These are phyloP conservation scores for Ciconia boyciana DNA, from an alignment of 2,113 vertebrate species.

Conservation along the genomic window DNA sequence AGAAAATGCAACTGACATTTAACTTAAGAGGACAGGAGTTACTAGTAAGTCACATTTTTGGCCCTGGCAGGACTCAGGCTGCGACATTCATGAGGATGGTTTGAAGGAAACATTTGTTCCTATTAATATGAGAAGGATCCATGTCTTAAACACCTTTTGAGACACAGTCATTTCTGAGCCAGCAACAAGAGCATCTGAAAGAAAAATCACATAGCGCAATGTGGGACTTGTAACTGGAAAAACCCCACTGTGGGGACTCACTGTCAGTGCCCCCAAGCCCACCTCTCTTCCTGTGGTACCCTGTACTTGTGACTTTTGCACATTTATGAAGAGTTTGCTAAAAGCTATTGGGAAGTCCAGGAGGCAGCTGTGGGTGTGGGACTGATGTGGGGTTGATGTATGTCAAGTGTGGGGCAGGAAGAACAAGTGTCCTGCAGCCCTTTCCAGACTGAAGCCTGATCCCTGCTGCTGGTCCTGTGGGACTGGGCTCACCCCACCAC, in stretches of 20 bases:
- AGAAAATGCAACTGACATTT: neutral
- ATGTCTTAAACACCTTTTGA: neutral
- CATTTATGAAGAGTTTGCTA: neutral
- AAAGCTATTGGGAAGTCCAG: neutral
- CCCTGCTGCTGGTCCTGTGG: neutral
- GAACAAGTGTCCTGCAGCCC: neutral
- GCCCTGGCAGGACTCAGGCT: neutral
- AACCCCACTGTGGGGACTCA: fast-evolving
- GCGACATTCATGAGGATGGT: neutral
- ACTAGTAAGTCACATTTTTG: neutral
- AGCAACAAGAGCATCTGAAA: neutral
- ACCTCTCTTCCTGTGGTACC: neutral
- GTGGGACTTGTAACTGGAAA: neutral
- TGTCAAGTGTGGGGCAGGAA: neutral
- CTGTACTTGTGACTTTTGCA: neutral
- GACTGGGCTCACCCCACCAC: neutral
- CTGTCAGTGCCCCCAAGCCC: no score
- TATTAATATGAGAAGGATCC: neutral
- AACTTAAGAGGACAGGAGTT: neutral
- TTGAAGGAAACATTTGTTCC: neutral
- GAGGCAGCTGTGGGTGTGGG: neutral
- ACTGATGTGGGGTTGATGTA: neutral
- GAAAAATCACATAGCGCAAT: neutral
- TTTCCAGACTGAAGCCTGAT: neutral
- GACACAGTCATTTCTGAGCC: neutral